Evolutionary conservation across 2,888 invertebrate species (phyloP).

Genomic region (Dendrolimus houi): DNA sequence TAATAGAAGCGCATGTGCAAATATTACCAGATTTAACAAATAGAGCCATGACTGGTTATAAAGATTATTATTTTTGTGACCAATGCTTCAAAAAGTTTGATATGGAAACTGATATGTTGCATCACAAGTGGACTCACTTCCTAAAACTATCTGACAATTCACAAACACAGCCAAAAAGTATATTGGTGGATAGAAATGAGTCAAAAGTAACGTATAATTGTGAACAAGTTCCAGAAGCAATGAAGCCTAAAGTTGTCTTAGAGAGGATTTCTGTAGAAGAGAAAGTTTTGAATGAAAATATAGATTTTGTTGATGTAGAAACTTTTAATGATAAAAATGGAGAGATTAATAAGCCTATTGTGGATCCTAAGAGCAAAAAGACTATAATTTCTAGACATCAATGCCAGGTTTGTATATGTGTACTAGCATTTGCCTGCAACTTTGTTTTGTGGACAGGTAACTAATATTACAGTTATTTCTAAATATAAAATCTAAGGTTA

Average conservation of each 20-base stretch:
- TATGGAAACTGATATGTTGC: conserved; percentile 48
- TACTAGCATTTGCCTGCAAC: background rate
- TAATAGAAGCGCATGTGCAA: conserved; percentile 38
- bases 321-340: conserved; percentile 12
- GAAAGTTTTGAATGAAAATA: conserved; percentile 9
- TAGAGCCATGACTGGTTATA: conserved; percentile 43
- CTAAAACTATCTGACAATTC: conserved; percentile 39
- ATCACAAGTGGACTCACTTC: conserved; percentile 62
- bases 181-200: conserved; percentile 8
- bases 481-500: too few species aligned
- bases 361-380: conserved; percentile 41
- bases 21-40: conserved; percentile 45
- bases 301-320: conserved; percentile 13
- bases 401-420: conserved; percentile 38
- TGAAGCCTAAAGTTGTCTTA: conserved; percentile 39
- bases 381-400: conserved; percentile 43
- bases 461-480: background rate
- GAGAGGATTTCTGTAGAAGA: conserved; percentile 20
- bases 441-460: background rate
- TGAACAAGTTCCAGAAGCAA: conserved; percentile 35
- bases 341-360: conserved; percentile 28
- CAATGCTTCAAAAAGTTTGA: conserved; percentile 50
- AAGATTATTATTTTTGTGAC: conserved; percentile 55
- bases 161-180: conserved; percentile 19
- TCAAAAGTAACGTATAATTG: conserved; percentile 27